A percentile compares a stretch with the other conserved stretches of the same genome.
Conservation (phyloP, 2,888 invertebrate genomes). For the Branchellion lobata region DNA sequence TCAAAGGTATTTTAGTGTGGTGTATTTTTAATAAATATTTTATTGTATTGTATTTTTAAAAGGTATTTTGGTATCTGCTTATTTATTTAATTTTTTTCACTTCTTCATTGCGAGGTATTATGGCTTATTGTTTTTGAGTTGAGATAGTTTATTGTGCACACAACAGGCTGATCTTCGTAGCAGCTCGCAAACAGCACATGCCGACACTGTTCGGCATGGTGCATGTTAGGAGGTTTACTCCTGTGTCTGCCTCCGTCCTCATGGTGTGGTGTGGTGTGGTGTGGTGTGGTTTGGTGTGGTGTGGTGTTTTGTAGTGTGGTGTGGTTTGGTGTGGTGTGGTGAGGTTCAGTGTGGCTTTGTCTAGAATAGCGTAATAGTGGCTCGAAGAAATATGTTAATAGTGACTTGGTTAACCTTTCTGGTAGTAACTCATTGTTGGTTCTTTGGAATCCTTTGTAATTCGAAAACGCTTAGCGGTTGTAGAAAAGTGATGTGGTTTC, state of each 20-base stretch:
- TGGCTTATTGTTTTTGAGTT: no score
- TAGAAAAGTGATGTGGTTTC: no score
- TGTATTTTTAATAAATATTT: no score
- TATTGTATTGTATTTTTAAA: not conserved
- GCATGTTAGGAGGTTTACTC: conserved; percentile 84
- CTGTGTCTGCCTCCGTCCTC: conserved; percentile 91
- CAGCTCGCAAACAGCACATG: conserved; percentile 87
- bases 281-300: no score
- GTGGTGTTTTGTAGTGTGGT: not conserved
- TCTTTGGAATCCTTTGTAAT: not conserved
- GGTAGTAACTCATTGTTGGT: not conserved
- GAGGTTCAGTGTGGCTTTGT: not conserved
- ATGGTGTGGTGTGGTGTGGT: conserved; percentile 69
- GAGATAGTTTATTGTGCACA: no score
- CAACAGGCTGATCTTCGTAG: conserved; percentile 71
- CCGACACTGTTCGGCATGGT: conserved; percentile 87
- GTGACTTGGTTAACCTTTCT: not conserved
- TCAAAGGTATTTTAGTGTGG: no score
- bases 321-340: conserved; percentile 20
- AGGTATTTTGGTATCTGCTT: not conserved
- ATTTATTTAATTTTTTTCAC: no score
- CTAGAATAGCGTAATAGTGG: no score
- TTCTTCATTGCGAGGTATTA: no score
- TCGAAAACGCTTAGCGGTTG: not conserved
- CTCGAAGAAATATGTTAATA: no score